phyloP scores from a whole-genome alignment of 2,797 vertebrate genomes.

The Leptatherina wallacei region DNA sequence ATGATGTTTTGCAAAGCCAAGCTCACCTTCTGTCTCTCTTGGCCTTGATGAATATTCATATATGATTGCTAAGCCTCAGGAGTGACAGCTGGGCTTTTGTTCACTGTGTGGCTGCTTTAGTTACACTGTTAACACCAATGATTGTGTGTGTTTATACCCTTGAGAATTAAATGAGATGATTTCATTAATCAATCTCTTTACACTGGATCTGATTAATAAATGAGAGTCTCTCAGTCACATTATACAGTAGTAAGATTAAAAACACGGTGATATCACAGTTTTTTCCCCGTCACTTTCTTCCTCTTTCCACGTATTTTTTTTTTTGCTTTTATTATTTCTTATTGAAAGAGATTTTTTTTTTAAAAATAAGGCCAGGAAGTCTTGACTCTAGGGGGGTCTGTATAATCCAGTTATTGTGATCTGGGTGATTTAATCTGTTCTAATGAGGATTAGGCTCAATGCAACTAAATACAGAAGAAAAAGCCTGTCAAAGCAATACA shows the following conservation, averaged over 20 bases:
- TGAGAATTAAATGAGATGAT: conserved; percentile 7
- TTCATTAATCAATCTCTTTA: conserved; percentile 32
- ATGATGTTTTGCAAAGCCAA: conserved; percentile 37
- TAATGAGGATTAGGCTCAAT: conserved; percentile 70
- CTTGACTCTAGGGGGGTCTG: conserved; percentile 20
- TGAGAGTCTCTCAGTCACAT: background rate
- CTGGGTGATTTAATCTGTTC: conserved; percentile 68
- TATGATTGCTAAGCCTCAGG: conserved; percentile 47
- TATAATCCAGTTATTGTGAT: conserved; percentile 72
- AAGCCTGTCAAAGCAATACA: conserved; percentile 42
- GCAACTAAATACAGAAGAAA: conserved; percentile 66
- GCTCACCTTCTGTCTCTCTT: conserved; percentile 56
- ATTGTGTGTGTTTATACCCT: conserved; percentile 9
- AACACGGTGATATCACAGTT: too few species aligned
- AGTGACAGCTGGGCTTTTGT: conserved; percentile 77
- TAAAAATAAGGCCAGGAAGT: conserved; percentile 23
- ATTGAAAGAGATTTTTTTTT: background rate
- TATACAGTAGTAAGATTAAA: too few species aligned
- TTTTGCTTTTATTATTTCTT: background rate
- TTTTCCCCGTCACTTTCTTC: background rate
- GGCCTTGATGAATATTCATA: conserved; percentile 71
- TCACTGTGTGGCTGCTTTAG: conserved; percentile 50
- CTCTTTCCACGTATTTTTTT: background rate
- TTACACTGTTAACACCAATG: conserved; percentile 53
- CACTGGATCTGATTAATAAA: conserved; percentile 18